Percentiles rank a stretch among this genome's conserved stretches.
Conservation (phyloP, 2,797 vertebrate genomes). For the Etheostoma nigrum region DNA sequence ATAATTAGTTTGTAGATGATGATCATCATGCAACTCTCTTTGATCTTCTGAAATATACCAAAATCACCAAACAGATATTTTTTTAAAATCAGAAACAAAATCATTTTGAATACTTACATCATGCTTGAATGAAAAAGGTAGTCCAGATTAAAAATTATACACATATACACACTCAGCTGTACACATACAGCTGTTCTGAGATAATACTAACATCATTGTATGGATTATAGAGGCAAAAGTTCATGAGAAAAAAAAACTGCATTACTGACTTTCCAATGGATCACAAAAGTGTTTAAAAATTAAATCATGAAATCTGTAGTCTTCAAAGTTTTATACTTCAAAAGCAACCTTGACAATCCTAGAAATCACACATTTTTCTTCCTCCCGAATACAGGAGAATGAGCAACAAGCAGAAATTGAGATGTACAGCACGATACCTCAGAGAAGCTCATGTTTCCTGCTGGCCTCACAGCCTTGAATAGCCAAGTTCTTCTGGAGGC, state of each 20-base stretch:
- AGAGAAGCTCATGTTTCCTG: conserved; percentile 30
- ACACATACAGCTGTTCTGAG: too few species aligned
- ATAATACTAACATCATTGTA: not conserved
- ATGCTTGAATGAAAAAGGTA: not conserved
- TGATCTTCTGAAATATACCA: conserved; percentile 1
- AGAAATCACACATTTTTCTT: conserved; percentile 3
- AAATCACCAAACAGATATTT: not conserved
- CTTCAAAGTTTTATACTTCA: conserved; percentile 20
- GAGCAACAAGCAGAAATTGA: conserved; percentile 38
- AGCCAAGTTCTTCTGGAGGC: conserved; percentile 36
- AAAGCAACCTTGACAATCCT: conserved; percentile 21
- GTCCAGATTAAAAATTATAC: not conserved
- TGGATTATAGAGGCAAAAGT: conserved; percentile 4
- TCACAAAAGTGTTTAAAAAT: not conserved
- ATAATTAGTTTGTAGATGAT: not conserved
- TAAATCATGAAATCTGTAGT: conserved; percentile 20
- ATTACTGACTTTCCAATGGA: not conserved
- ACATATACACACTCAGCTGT: not conserved
- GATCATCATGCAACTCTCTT: conserved; percentile 1
- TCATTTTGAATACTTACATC: not conserved
- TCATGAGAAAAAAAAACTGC: not conserved
- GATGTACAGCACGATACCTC: conserved; percentile 54
- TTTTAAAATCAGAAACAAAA: not conserved
- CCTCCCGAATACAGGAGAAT: not conserved
- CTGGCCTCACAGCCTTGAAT: conserved; percentile 21